phyloP scores from a whole-genome alignment of 2,113 vertebrate species.

The Petaurus breviceps region DNA sequence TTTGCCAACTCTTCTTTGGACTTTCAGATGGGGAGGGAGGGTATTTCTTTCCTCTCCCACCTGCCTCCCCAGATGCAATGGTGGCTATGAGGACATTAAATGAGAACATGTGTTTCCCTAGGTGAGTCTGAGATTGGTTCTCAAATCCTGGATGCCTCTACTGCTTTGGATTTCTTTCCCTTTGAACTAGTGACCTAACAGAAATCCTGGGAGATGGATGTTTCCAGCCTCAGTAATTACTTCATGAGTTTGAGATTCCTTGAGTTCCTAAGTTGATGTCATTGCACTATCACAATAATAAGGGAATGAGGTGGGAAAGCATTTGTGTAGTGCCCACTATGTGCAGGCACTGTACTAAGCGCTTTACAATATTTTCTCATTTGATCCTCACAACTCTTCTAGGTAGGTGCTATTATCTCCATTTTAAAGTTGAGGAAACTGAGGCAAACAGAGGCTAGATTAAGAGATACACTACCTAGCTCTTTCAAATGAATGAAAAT shows the following conservation, averaged over 20 bases:
- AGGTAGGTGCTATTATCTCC: no score
- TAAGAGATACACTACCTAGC: no score
- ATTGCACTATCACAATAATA: no score
- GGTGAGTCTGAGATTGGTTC: not conserved
- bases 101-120: not conserved
- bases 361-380: no score
- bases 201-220: not conserved
- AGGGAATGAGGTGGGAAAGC: no score
- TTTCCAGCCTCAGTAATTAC: not conserved
- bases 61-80: not conserved
- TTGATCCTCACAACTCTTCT: no score
- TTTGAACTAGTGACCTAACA: not conserved
- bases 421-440: no score
- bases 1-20: not conserved
- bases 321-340: no score
- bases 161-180: not conserved
- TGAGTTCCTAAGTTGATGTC: no score
- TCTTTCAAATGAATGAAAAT: no score
- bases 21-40: not conserved
- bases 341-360: no score
- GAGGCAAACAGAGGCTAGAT: no score
- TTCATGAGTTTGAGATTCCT: not conserved
- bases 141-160: not conserved
- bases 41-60: not conserved
- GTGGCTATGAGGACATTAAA: not conserved